Evolutionary conservation across 2,888 invertebrate genomes (phyloP), one percentile per base, ranked within the genome.

Genomic region (Oconnorella tubifera): DNA sequence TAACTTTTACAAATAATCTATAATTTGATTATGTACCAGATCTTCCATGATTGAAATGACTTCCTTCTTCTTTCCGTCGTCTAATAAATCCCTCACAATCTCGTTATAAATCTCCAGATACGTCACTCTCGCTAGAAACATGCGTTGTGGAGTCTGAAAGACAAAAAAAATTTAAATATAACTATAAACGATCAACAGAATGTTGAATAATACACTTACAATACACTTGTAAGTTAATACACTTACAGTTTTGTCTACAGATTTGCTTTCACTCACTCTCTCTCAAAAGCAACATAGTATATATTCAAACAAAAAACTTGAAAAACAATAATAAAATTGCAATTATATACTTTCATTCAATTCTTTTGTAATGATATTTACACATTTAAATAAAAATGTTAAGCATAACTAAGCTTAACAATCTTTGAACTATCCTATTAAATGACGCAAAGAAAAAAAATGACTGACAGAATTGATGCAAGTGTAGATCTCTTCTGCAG

Each of bases 91-190:
- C 66, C 85, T 87, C 0, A 94, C 84, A 69, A 87, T 88, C 85
- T 99, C 99, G 85, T 99, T 99, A 86, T 99, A 99, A 76, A 99
- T 98, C 85, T 99, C 99, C 94, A 93, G 86, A 77, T 90, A 92
- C 0, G 90, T 90, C 32, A 91, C 89, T 76, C 92, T 89, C 33
- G 92, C 83, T 67, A 93, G 83, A 81, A 89, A 93, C 77, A 89
- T 89, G 68, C 90, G 85, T 63, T 88, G 86, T 1, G 84, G 59
- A 2, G 62, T 62, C 68, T 68, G 57, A 25, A 60, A 56, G 31
- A 60, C 1, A 91, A 91, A 48, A 91, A 14, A 23, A 28, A 51
- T 25, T 10, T 14, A 40, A 40, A 40, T 40, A 40, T 19, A 40
- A 40, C 6, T n/a, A n/a, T n/a, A 40, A 40, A 40, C 40, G 19